Percentiles rank a stretch among this genome's conserved stretches.
Evolutionary conservation across 1,140 invertebrate species (phyloP).

Genomic region (Melitaea cinxia): DNA sequence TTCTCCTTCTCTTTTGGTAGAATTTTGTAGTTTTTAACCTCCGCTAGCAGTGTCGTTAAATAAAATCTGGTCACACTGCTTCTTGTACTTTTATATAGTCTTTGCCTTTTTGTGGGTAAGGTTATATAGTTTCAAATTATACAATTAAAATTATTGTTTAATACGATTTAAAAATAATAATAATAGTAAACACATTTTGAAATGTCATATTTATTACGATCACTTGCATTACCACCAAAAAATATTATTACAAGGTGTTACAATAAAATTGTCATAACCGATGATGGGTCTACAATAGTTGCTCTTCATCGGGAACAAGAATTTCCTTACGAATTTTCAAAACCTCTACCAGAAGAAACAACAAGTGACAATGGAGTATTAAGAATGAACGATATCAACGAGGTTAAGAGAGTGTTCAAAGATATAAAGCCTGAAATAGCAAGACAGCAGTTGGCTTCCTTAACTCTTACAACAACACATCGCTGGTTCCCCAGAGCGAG

Average conservation of each 20-base stretch:
- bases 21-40: too few species aligned
- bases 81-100: too few species aligned
- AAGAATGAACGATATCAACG: conserved; percentile 84
- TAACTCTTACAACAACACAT: conserved; percentile 91
- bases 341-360: conserved; percentile 84
- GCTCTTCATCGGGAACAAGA: conserved; percentile 92
- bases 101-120: too few species aligned
- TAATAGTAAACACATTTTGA: too few species aligned
- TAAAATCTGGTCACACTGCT: too few species aligned
- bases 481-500: conserved; percentile 88
- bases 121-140: too few species aligned
- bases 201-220: conserved; percentile 55
- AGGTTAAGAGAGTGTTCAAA: conserved; percentile 85
- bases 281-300: conserved; percentile 89
- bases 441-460: conserved; percentile 86
- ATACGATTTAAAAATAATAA: too few species aligned
- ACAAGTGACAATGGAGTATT: conserved; percentile 80
- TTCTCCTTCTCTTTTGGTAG: too few species aligned
- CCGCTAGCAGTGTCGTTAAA: too few species aligned
- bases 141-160: too few species aligned
- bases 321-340: conserved; percentile 93
- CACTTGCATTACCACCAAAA: conserved; percentile 28
- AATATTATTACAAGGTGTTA: conserved; percentile 51
- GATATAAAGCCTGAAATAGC: conserved; percentile 83
- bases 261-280: conserved; percentile 84